phyloP scores from a whole-genome alignment of 2,888 invertebrate species.

The Iselma pallidipennis region DNA sequence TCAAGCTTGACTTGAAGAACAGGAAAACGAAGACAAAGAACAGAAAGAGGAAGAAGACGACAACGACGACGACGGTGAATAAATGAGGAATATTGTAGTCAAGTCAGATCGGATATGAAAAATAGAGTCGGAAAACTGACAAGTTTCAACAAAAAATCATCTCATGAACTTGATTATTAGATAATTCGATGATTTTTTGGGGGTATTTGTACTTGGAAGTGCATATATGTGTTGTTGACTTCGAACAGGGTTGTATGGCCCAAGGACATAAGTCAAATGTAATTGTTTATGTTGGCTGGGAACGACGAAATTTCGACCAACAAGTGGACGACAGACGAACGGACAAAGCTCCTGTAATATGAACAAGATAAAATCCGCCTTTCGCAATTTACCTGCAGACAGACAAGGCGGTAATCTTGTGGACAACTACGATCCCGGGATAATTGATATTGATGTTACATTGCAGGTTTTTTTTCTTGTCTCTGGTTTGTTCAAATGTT shows the following conservation, averaged over 20 bases:
- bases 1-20: constrained; percentile 14
- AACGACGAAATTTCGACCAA: constrained; percentile 6
- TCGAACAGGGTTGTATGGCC: not conserved
- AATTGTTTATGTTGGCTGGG: constrained; percentile 8
- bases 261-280: constrained; percentile 10
- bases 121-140: constrained; percentile 32
- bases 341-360: not conserved
- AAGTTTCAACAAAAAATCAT: constrained; percentile 23
- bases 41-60: constrained; percentile 11
- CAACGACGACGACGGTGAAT: not conserved
- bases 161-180: constrained; percentile 6
- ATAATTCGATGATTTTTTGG: not conserved
- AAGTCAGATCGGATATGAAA: constrained; percentile 23
- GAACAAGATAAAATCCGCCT: too few species aligned
- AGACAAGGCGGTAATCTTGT: too few species aligned
- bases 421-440: too few species aligned
- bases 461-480: not conserved
- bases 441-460: not conserved
- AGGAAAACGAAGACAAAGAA: constrained; percentile 16
- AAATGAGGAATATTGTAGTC: not conserved
- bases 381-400: too few species aligned
- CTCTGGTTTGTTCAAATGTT: not conserved
- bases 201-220: too few species aligned
- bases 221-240: too few species aligned
- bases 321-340: constrained; percentile 7